Conservation (phyloP, 2,113 vertebrate species). For the Danionella cerebrum region DNA sequence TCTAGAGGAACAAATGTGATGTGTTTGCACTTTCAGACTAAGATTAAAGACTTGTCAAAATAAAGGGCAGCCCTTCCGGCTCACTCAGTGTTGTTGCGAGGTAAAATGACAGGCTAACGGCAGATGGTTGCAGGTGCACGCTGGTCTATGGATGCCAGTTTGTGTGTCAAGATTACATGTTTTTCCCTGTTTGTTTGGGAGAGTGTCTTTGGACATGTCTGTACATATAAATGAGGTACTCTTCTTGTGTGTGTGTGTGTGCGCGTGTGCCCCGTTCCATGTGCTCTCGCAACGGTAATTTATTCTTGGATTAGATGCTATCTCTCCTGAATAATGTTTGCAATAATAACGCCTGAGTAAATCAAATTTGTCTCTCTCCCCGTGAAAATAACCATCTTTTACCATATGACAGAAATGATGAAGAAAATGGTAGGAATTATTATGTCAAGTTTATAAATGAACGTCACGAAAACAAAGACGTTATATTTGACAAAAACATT, state of each 20-base stretch:
- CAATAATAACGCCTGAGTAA: slow-evolving; percentile 13
- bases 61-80: slow-evolving; percentile 6
- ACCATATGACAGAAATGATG: background rate
- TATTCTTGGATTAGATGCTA: slow-evolving; percentile 41
- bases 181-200: slow-evolving; percentile 12
- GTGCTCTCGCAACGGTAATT: slow-evolving; percentile 36
- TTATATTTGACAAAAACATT: too few relatives aligned
- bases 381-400: background rate
- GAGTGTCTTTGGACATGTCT: background rate
- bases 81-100: background rate
- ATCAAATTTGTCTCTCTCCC: slow-evolving; percentile 14
- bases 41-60: slow-evolving; percentile 29
- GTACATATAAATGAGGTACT: slow-evolving; percentile 21
- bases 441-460: too few relatives aligned
- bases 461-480: background rate
- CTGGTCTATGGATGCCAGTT: background rate
- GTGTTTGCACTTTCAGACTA: slow-evolving; percentile 13
- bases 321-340: slow-evolving; percentile 24
- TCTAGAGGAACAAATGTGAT: background rate
- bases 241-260: background rate
- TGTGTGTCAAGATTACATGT: background rate
- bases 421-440: slow-evolving; percentile 4
- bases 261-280: background rate
- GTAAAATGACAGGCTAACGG: slow-evolving; percentile 5
- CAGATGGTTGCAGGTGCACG: slow-evolving; percentile 16